These are phyloP conservation scores for Sebastes vulpes DNA, from an alignment of 2,797 vertebrate species.

Conservation along the genomic window DNA sequence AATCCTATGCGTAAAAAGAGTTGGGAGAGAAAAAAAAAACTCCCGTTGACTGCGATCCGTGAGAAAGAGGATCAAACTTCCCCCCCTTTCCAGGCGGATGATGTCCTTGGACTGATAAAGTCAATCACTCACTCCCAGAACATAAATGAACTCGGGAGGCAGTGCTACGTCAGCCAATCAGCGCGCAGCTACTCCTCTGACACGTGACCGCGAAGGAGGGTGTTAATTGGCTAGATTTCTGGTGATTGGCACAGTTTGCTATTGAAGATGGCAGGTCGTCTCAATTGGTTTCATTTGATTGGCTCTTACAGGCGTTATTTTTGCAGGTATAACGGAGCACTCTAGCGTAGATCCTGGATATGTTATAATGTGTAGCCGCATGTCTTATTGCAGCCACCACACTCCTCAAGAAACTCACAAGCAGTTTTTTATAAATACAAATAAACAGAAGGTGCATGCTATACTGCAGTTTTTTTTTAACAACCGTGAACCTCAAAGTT, in stretches of 20 bases:
- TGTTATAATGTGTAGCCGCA: conserved; percentile 29
- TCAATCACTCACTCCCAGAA: conserved; percentile 96
- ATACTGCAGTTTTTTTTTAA: neutral
- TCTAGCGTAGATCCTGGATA: conserved; percentile 55
- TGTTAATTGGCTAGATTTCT: conserved; percentile 88
- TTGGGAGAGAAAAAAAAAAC: conserved; percentile 83
- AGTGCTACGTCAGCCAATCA: conserved; percentile 89
- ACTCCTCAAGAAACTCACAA: conserved; percentile 47
- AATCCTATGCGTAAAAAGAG: conserved; percentile 80
- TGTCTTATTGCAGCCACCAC: conserved; percentile 28
- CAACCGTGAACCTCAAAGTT: neutral
- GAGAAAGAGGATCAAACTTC: conserved; percentile 90
- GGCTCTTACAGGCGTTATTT: conserved; percentile 84
- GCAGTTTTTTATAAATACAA: conserved; percentile 35
- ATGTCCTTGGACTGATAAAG: conserved; percentile 98
- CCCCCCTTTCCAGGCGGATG: conserved; percentile 92
- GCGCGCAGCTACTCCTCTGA: conserved; percentile 75
- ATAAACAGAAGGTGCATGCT: neutral
- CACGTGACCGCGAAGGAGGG: conserved; percentile 87
- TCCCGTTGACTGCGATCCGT: conserved; percentile 88
- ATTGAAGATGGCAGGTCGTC: conserved; percentile 91
- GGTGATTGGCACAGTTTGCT: conserved; percentile 90
- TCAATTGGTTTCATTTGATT: conserved; percentile 88
- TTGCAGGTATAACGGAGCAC: conserved; percentile 89
- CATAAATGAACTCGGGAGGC: conserved; percentile 96